Percentiles rank a stretch among this genome's conserved stretches.
Conservation (phyloP, 2,797 vertebrate species). For the Scyliorhinus canicula region DNA sequence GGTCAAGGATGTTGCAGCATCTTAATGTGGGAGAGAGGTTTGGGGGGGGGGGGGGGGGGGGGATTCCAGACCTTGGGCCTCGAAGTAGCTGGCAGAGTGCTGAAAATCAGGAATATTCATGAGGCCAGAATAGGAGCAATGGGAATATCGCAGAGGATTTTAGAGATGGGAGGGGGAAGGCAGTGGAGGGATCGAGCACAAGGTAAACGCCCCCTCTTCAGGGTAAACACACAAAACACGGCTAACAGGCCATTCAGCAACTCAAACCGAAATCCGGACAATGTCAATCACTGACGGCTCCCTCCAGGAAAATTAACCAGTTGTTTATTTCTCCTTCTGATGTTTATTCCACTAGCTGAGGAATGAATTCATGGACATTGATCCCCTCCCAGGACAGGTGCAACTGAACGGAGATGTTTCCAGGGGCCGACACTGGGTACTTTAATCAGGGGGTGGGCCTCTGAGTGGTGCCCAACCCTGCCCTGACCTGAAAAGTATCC, state of each 20-base stretch:
- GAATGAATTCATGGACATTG: neutral
- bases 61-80: neutral
- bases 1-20: neutral
- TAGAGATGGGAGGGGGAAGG: neutral
- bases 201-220: neutral
- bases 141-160: neutral
- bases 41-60: too few species aligned
- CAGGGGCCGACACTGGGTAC: neutral
- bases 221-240: neutral
- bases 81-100: neutral
- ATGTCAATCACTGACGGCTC: neutral
- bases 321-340: neutral
- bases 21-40: neutral
- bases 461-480: neutral
- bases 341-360: neutral
- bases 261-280: neutral
- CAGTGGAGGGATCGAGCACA: neutral
- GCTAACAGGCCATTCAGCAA: neutral
- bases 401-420: neutral
- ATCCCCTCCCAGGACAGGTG: neutral
- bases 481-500: neutral
- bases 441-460: too few species aligned
- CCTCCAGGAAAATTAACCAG: neutral
- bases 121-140: neutral
- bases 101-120: neutral